A percentile compares a stretch with the other conserved stretches of the same genome.
phyloP scores from a whole-genome alignment of 1,140 invertebrate genomes.

The Drosophila littoralis region DNA sequence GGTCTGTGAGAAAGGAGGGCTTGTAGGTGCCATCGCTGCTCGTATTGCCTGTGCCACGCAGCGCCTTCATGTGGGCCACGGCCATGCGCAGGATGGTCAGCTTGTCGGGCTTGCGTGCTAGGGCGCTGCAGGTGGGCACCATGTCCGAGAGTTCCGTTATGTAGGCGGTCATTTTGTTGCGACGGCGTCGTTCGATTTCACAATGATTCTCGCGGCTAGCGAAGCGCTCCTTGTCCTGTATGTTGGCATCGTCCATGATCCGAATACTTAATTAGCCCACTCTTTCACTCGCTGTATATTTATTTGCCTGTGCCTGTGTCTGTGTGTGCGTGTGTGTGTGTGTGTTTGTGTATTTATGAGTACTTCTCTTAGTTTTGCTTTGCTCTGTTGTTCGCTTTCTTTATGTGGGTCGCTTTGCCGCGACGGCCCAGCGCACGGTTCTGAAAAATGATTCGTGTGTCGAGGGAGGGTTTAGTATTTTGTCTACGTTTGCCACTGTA shows the following conservation, averaged over 20 bases:
- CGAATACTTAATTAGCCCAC: constrained; percentile 72
- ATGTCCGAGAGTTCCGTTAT: constrained; percentile 99
- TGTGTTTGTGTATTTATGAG: constrained; percentile 32
- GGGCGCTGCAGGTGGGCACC: constrained; percentile 99
- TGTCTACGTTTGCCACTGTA: constrained; percentile 63
- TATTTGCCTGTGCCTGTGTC: constrained; percentile 6
- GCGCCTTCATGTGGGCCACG: constrained; percentile 99
- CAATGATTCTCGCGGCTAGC: constrained; percentile 99
- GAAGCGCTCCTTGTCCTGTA: constrained; percentile 98
- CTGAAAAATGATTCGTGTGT: constrained; percentile 56
- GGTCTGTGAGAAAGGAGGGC: constrained; percentile 99
- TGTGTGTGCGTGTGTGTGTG: constrained; percentile 13
- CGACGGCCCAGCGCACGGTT: constrained; percentile 49
- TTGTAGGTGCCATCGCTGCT: constrained; percentile 97
- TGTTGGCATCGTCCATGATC: constrained; percentile 94
- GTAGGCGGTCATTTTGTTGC: constrained; percentile 99
- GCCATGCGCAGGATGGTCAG: constrained; percentile 99
- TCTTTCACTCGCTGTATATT: constrained; percentile 23
- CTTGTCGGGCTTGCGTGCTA: constrained; percentile 99
- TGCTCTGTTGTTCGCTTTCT: constrained; percentile 46
- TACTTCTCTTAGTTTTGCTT: constrained; percentile 45
- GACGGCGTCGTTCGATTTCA: constrained; percentile 98
- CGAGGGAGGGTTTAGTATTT: constrained; percentile 69
- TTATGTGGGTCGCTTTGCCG: constrained; percentile 72
- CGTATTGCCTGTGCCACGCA: constrained; percentile 94